Conservation (phyloP, 1,140 invertebrate species). For the Drosophila athabasca region DNA sequence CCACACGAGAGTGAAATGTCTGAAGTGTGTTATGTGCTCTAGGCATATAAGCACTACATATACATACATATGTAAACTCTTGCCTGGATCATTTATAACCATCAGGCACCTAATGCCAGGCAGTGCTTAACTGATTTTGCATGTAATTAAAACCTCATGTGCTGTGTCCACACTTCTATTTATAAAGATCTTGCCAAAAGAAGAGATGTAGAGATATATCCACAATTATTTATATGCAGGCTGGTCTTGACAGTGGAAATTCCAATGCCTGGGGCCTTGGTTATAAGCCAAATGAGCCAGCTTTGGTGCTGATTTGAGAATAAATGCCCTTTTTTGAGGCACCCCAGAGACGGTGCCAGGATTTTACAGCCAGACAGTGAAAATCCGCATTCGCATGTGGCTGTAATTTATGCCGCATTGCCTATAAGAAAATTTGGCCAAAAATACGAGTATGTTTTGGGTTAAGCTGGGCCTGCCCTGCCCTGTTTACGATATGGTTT, state of each 20-base stretch:
- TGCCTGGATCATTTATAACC: conserved; percentile 16
- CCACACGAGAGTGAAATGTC: conserved; percentile 6
- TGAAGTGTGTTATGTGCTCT: too few species aligned
- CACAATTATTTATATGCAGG: conserved; percentile 20
- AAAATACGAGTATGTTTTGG: conserved; percentile 11
- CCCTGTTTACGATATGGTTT: conserved; percentile 6
- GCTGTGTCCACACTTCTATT: conserved; percentile 26
- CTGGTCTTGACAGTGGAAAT: conserved; percentile 27
- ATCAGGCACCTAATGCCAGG: neutral
- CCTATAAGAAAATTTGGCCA: conserved; percentile 34
- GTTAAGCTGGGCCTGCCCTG: conserved; percentile 20
- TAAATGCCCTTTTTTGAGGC: conserved; percentile 13
- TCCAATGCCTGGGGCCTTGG: conserved; percentile 33
- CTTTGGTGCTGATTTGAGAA: conserved; percentile 45
- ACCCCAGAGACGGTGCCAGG: conserved; percentile 20
- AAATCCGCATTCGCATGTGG: conserved; percentile 40
- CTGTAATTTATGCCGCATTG: conserved; percentile 63
- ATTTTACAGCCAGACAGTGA: conserved; percentile 36
- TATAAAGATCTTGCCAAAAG: conserved; percentile 19
- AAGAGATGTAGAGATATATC: conserved; percentile 22
- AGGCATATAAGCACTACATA: too few species aligned
- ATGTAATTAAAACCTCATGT: conserved; percentile 13
- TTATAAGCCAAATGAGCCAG: conserved; percentile 43
- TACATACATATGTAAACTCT: neutral
- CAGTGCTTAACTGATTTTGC: neutral